phyloP scores from a whole-genome alignment of 2,113 vertebrate genomes.

The Brachypteracias leptosomus region DNA sequence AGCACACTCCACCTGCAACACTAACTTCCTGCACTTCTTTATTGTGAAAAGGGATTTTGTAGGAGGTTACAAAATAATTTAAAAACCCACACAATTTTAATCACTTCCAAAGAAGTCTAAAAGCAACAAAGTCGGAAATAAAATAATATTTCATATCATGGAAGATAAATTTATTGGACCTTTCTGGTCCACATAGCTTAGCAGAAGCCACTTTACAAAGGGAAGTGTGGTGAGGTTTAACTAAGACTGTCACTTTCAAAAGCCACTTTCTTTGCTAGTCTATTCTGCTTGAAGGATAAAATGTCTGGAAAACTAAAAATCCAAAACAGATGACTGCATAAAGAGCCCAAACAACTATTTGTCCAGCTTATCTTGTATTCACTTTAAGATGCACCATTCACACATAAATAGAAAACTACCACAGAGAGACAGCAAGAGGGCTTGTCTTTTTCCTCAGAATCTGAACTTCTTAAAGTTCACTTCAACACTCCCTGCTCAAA shows the following conservation, averaged over 20 bases:
- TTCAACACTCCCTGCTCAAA: neutral
- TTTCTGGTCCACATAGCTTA: neutral
- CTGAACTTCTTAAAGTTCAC: neutral
- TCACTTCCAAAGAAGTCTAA: neutral
- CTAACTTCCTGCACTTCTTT: neutral
- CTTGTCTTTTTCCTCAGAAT: neutral
- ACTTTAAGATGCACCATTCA: neutral
- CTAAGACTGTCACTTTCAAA: neutral
- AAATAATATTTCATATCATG: neutral
- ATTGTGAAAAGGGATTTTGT: neutral
- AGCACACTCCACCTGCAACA: neutral
- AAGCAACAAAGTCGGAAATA: neutral
- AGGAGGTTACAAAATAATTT: neutral
- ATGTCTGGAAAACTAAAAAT: neutral
- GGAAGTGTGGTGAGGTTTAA: neutral
- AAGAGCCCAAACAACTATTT: neutral
- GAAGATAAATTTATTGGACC: neutral
- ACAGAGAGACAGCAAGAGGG: neutral
- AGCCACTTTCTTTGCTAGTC: neutral
- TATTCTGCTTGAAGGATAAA: neutral
- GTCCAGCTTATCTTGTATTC: neutral
- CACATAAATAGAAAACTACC: neutral
- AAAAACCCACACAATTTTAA: neutral
- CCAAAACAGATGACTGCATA: neutral
- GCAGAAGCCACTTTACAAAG: neutral